Evolutionary conservation across 2,888 invertebrate genomes (phyloP).

Genomic region (Hypsopygia costalis): DNA sequence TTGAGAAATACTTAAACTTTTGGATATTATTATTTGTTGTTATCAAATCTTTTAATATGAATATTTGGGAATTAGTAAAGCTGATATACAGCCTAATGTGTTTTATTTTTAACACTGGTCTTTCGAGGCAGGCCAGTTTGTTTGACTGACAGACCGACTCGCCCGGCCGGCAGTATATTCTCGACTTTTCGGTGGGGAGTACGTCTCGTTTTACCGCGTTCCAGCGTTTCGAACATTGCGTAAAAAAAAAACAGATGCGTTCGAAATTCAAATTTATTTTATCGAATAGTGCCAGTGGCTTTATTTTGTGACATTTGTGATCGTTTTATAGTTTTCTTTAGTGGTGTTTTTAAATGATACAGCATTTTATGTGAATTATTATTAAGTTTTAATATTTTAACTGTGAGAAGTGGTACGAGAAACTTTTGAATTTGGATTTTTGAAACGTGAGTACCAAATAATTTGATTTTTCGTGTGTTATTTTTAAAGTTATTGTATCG

Average conservation of each 20-base stretch:
- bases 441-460: background rate
- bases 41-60: no score
- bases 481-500: no score
- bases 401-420: constrained; percentile 3
- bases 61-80: no score
- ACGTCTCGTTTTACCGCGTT: constrained; percentile 1
- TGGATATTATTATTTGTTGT: no score
- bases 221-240: background rate
- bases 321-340: background rate
- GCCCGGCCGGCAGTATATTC: background rate
- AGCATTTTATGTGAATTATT: constrained; percentile 2
- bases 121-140: background rate
- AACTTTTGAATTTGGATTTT: background rate
- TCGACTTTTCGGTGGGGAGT: background rate
- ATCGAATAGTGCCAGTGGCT: background rate
- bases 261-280: constrained; percentile 5
- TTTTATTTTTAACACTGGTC: background rate
- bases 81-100: no score
- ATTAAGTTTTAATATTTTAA: background rate
- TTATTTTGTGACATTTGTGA: constrained; percentile 1
- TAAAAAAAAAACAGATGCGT: background rate
- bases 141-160: background rate
- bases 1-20: no score
- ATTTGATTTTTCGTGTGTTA: no score
- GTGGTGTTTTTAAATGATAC: background rate